A percentile compares a stretch with the other conserved stretches of the same genome.
These are phyloP conservation scores for Macrosiphum euphorbiae DNA, from an alignment of 2,888 invertebrate genomes.

Conservation along the genomic window DNA sequence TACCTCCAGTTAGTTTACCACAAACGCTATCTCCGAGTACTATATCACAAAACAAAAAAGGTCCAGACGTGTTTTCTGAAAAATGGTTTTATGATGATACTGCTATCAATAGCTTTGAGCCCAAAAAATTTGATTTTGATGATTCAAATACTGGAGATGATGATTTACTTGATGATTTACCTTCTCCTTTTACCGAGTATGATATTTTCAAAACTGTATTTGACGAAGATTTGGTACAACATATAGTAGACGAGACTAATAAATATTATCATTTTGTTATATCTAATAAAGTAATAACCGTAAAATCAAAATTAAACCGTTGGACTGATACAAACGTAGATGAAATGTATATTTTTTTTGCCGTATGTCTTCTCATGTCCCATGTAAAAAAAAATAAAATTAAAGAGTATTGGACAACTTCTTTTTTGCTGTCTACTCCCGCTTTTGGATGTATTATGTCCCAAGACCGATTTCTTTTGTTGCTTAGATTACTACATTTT, in stretches of 20 bases:
- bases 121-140: too few relatives aligned
- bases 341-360: slow-evolving; percentile 5
- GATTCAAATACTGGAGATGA: too few relatives aligned
- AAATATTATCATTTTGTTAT: neutral
- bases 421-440: slow-evolving; percentile 11
- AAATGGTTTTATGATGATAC: too few relatives aligned
- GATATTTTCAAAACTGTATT: slow-evolving; percentile 26
- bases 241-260: slow-evolving; percentile 12
- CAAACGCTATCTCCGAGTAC: neutral
- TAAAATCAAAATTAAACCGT: neutral
- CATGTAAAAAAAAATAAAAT: neutral
- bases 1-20: neutral
- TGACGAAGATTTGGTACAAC: neutral
- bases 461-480: neutral
- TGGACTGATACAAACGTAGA: neutral
- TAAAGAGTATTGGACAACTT: neutral
- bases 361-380: neutral
- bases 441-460: slow-evolving; percentile 12
- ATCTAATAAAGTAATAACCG: neutral
- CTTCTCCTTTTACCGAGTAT: too few relatives aligned
- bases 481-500: slow-evolving; percentile 58
- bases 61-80: neutral
- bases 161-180: too few relatives aligned
- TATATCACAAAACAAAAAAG: neutral
- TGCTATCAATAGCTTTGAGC: too few relatives aligned